Percentiles rank a stretch among this genome's conserved stretches.
Evolutionary conservation across 2,888 invertebrate species (phyloP).

Genomic region (Heliconius ethilla): DNA sequence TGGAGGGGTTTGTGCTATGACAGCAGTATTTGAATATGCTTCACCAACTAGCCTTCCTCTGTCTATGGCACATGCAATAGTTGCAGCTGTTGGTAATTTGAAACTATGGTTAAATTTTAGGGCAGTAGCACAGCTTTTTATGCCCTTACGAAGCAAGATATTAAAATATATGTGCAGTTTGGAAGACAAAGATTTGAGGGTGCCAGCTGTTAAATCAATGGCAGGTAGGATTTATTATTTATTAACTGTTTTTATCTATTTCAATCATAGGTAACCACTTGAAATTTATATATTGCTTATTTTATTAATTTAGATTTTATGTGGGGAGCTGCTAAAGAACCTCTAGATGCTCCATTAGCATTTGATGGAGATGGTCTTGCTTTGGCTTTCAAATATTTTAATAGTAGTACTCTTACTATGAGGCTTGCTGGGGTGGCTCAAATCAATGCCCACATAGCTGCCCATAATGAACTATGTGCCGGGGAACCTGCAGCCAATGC

Average conservation of each 20-base stretch:
- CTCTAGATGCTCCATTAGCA: slow-evolving; percentile 91
- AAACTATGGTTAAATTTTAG: slow-evolving; percentile 96
- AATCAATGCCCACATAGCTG: slow-evolving; percentile 95
- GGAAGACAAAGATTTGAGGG: slow-evolving; percentile 94
- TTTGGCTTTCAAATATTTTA: slow-evolving; percentile 97
- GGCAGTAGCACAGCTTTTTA: slow-evolving; percentile 93
- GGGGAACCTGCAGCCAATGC: slow-evolving; percentile 93
- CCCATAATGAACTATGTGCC: slow-evolving; percentile 94
- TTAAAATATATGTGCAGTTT: slow-evolving; percentile 96
- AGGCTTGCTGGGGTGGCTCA: slow-evolving; percentile 95
- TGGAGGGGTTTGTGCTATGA: slow-evolving; percentile 94
- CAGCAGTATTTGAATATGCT: slow-evolving; percentile 90
- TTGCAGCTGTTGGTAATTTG: slow-evolving; percentile 94
- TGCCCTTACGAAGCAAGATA: slow-evolving; percentile 92
- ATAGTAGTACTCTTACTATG: slow-evolving; percentile 96
- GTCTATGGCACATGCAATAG: slow-evolving; percentile 94
- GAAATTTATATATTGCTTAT: background rate
- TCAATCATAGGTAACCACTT: background rate
- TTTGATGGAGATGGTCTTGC: slow-evolving; percentile 95
- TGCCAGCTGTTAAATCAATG: slow-evolving; percentile 95
- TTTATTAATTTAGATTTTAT: slow-evolving; percentile 87
- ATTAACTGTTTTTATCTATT: background rate
- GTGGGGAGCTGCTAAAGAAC: slow-evolving; percentile 97
- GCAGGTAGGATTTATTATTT: slow-evolving; percentile 84
- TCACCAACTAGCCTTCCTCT: slow-evolving; percentile 89